A percentile compares a stretch with the other conserved stretches of the same genome.
phyloP scores from a whole-genome alignment of 1,140 invertebrate genomes.

The roundworm (Caenorhabditis elegans) region DNA sequence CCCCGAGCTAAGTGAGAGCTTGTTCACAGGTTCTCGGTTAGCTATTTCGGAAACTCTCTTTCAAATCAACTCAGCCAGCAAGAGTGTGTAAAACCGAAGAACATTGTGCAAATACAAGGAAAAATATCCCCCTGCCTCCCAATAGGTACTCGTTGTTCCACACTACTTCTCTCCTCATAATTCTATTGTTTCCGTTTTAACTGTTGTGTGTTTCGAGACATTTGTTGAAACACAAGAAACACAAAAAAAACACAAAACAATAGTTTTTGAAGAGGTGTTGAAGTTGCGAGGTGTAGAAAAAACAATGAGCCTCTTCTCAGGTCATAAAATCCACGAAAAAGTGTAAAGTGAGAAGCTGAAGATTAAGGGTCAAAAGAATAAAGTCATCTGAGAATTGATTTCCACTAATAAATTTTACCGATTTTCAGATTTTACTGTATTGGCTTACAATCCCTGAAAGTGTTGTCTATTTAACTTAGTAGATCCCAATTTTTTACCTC shows the following conservation, averaged over 20 bases:
- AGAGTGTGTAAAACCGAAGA: constrained; percentile 15
- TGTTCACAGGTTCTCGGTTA: constrained; percentile 9
- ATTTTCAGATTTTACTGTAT: too few relatives aligned
- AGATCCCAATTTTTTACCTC: too few relatives aligned
- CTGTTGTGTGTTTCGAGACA: background rate
- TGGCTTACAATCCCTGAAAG: too few relatives aligned
- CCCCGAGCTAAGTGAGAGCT: background rate
- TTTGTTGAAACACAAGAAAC: background rate
- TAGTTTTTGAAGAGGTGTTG: background rate
- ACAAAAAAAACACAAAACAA: background rate
- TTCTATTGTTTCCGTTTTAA: constrained; percentile 4
- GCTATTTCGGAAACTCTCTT: constrained; percentile 8
- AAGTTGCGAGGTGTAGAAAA: background rate
- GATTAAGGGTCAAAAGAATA: too few relatives aligned
- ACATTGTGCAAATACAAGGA: constrained; percentile 10
- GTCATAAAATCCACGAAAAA: background rate
- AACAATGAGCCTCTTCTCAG: background rate
- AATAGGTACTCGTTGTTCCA: background rate
- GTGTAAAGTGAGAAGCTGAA: background rate
- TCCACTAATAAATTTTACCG: too few relatives aligned
- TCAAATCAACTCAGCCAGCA: too few relatives aligned
- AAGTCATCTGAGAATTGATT: too few relatives aligned
- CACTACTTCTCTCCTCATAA: background rate
- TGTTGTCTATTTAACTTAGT: too few relatives aligned
- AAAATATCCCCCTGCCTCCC: background rate